Conservation (phyloP, 1,140 invertebrate genomes). For the Drusus annulatus region DNA sequence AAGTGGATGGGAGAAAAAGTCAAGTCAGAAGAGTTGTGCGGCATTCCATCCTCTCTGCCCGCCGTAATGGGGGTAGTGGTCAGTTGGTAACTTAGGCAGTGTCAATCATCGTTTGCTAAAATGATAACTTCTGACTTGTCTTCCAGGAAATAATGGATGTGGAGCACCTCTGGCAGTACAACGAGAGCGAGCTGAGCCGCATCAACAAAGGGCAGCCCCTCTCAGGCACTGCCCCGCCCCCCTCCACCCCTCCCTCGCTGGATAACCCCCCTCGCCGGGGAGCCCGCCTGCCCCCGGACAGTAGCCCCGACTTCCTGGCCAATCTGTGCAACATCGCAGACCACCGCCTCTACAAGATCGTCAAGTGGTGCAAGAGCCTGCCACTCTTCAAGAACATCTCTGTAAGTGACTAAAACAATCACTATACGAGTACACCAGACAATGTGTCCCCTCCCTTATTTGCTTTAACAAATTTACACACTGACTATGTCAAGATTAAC, state of each 20-base stretch:
- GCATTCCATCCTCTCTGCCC: too few relatives aligned
- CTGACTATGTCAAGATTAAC: too few relatives aligned
- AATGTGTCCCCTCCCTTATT: too few relatives aligned
- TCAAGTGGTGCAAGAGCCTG: conserved; percentile 98
- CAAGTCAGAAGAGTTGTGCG: too few relatives aligned
- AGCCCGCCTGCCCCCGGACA: conserved; percentile 75
- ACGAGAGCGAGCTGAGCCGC: conserved; percentile 78
- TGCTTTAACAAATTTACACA: too few relatives aligned
- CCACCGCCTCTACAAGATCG: conserved; percentile 96
- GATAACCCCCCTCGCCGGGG: conserved; percentile 75
- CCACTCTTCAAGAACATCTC: conserved; percentile 97
- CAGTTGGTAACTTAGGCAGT: too few relatives aligned
- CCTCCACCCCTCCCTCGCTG: conserved; percentile 58
- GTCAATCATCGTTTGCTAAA: too few relatives aligned
- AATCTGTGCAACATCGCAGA: conserved; percentile 95
- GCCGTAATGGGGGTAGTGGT: too few relatives aligned
- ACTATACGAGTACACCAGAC: too few relatives aligned
- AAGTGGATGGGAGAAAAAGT: too few relatives aligned
- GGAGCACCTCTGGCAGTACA: conserved; percentile 94
- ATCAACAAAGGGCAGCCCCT: conserved; percentile 71
- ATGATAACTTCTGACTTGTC: too few relatives aligned
- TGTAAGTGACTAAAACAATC: conserved; percentile 72
- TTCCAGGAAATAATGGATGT: conserved; percentile 93
- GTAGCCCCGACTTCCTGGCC: conserved; percentile 87
- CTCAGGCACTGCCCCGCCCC: conserved; percentile 60